Conservation (phyloP, 2,888 invertebrate species). For the Sipunculus nudus region DNA sequence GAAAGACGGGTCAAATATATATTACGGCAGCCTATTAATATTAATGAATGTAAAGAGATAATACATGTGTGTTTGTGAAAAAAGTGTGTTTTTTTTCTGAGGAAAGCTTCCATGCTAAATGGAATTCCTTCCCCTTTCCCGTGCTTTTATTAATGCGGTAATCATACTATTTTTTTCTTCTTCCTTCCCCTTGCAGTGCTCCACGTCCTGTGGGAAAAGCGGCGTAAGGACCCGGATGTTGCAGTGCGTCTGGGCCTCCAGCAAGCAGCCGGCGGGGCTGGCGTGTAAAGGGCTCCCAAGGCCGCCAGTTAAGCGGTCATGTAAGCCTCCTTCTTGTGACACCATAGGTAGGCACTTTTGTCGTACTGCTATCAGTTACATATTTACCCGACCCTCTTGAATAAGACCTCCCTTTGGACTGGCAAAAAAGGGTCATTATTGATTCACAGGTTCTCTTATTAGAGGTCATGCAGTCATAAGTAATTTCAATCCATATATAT, state of each 20-base stretch:
- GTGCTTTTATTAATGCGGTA: background rate
- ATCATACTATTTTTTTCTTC: background rate
- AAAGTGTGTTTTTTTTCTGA: background rate
- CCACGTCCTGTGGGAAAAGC: constrained; percentile 81
- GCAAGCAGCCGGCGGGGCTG: constrained; percentile 83
- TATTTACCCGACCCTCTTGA: no score
- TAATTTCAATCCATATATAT: no score
- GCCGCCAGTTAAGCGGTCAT: constrained; percentile 81
- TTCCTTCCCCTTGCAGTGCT: constrained; percentile 70
- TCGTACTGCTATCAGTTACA: no score
- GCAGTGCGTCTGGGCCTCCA: constrained; percentile 92
- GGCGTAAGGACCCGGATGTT: constrained; percentile 89
- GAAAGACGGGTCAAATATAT: no score
- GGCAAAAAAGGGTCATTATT: no score
- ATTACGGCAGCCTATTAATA: no score
- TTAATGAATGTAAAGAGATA: no score
- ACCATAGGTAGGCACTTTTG: no score
- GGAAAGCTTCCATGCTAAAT: background rate
- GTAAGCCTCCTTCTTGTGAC: constrained; percentile 73
- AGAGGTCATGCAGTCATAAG: no score
- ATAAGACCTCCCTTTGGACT: no score
- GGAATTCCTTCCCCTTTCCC: background rate
- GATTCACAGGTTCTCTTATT: no score
- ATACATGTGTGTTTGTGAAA: no score
- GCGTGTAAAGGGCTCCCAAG: constrained; percentile 80